A percentile compares a stretch with the other conserved stretches of the same genome.
phyloP scores from a whole-genome alignment of 1,140 invertebrate genomes.

The Brachystomella parvula region DNA sequence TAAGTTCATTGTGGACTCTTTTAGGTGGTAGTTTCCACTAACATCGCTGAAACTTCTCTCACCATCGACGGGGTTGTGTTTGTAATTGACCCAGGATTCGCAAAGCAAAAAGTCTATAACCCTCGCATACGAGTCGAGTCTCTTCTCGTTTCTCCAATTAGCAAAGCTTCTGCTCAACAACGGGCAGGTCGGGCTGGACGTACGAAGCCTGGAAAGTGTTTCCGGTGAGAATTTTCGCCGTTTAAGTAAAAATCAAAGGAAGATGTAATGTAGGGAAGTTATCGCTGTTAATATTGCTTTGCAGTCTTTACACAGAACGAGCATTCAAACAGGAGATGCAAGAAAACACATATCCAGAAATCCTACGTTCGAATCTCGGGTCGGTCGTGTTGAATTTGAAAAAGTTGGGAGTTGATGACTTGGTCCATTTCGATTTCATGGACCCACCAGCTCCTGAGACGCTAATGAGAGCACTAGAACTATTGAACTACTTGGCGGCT shows the following conservation, averaged over 20 bases:
- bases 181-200: conserved; percentile 92
- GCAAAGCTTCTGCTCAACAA: conserved; percentile 99
- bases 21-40: conserved; percentile 88
- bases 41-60: conserved; percentile 97
- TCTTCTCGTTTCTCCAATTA: conserved; percentile 93
- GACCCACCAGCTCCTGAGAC: conserved; percentile 99
- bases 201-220: conserved; percentile 82
- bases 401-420: conserved; percentile 97
- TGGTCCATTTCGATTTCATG: conserved; percentile 99
- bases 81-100: conserved; percentile 99
- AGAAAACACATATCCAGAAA: conserved; percentile 99
- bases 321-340: conserved; percentile 99
- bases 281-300: conserved; percentile 8
- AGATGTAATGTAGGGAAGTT: neutral
- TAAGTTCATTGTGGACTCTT: conserved; percentile 4
- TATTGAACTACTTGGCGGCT: conserved; percentile 93
- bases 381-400: conserved; percentile 97
- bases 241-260: neutral
- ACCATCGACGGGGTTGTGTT: conserved; percentile 99
- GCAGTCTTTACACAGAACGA: conserved; percentile 92
- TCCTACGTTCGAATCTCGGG: conserved; percentile 90
- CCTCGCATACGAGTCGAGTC: conserved; percentile 95
- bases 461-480: conserved; percentile 95
- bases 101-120: conserved; percentile 98
- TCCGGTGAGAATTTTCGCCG: conserved; percentile 17